phyloP scores from a whole-genome alignment of 2,888 invertebrate species.

The Amorpha juglandis region DNA sequence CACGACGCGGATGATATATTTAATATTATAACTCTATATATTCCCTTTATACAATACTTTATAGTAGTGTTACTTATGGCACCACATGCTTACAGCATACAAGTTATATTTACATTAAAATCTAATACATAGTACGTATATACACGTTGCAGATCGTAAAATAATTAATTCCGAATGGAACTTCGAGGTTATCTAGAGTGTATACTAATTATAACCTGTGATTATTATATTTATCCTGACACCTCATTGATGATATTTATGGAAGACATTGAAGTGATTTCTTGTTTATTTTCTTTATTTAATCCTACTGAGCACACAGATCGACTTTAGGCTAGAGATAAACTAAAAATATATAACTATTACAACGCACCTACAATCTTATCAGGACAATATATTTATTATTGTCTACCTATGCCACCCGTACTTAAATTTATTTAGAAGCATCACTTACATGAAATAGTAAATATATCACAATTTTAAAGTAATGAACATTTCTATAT shows the following conservation, averaged over 20 bases:
- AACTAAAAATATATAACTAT: slow-evolving; percentile 25
- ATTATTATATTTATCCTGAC: slow-evolving; percentile 15
- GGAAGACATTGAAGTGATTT: slow-evolving; percentile 69
- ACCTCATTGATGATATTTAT: slow-evolving; percentile 46
- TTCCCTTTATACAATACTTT: slow-evolving; percentile 62
- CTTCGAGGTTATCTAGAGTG: neutral
- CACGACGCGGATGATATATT: slow-evolving; percentile 28
- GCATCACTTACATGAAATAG: slow-evolving; percentile 54
- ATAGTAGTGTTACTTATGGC: slow-evolving; percentile 79
- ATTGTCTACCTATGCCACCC: slow-evolving; percentile 53
- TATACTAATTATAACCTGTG: neutral
- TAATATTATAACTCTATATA: slow-evolving; percentile 37
- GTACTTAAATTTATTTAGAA: slow-evolving; percentile 58
- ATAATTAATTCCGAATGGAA: slow-evolving; percentile 19
- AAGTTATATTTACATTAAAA: slow-evolving; percentile 36
- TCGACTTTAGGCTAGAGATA: slow-evolving; percentile 28
- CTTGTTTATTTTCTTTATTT: slow-evolving; percentile 44
- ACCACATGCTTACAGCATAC: slow-evolving; percentile 81
- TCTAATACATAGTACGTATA: slow-evolving; percentile 20
- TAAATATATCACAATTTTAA: slow-evolving; percentile 78
- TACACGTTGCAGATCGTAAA: slow-evolving; percentile 31
- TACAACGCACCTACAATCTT: slow-evolving; percentile 29
- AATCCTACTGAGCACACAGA: slow-evolving; percentile 49
- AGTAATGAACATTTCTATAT: slow-evolving; percentile 60
- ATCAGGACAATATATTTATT: slow-evolving; percentile 31